Percentiles rank a stretch among this genome's conserved stretches.
These are phyloP conservation scores for Sarotherodon lohbergeri DNA, from an alignment of 2,113 vertebrate species.

Conservation along the genomic window DNA sequence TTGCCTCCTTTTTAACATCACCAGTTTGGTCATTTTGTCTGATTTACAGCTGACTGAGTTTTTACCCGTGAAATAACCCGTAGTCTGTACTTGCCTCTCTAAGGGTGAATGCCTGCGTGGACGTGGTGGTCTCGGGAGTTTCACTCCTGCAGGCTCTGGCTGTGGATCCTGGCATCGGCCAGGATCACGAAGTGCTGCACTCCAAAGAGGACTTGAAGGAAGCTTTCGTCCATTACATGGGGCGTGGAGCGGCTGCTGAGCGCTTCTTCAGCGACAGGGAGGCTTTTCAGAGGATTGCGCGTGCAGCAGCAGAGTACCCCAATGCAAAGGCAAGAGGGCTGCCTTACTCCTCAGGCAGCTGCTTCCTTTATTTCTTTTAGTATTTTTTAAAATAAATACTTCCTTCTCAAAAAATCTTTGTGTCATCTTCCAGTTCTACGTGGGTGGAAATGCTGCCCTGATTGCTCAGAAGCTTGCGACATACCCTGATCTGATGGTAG, in stretches of 20 bases:
- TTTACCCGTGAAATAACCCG: neutral
- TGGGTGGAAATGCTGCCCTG: slow-evolving; percentile 95
- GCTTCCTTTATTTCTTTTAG: neutral
- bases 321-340: slow-evolving; percentile 79
- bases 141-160: slow-evolving; percentile 86
- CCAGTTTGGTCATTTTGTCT: neutral
- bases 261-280: slow-evolving; percentile 87
- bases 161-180: slow-evolving; percentile 72
- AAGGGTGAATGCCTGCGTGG: slow-evolving; percentile 94
- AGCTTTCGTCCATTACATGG: slow-evolving; percentile 87
- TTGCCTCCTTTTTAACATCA: neutral
- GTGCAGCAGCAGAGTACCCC: slow-evolving; percentile 78
- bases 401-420: neutral
- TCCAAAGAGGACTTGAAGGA: slow-evolving; percentile 83
- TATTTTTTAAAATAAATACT: neutral
- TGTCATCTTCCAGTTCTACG: slow-evolving; percentile 79
- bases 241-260: slow-evolving; percentile 87
- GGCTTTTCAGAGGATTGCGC: slow-evolving; percentile 80
- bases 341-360: neutral
- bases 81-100: neutral
- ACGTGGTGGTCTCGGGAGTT: slow-evolving; percentile 91
- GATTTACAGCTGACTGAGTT: neutral
- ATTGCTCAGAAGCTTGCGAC: slow-evolving; percentile 92
- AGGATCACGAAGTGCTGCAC: slow-evolving; percentile 79
- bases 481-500: slow-evolving; percentile 85